Percentiles rank a stretch among this genome's conserved stretches.
phyloP scores from a whole-genome alignment of 2,113 vertebrate genomes.

The Triplophysa rosa region DNA sequence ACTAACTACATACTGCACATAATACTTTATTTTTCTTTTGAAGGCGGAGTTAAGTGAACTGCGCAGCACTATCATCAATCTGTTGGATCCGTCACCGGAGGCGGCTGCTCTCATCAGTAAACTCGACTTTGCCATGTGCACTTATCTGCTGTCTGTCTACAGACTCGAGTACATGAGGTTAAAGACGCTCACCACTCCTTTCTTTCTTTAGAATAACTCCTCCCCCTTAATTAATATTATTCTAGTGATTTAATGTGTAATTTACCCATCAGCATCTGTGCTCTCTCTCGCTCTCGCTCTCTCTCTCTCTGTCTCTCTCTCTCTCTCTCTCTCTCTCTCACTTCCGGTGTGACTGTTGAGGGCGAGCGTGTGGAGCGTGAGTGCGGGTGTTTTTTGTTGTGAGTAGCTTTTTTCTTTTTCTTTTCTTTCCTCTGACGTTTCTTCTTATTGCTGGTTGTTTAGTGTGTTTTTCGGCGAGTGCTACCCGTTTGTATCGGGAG shows the following conservation, averaged over 20 bases:
- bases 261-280: neutral
- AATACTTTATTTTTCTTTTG: neutral
- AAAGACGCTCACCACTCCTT: neutral
- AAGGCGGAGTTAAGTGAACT: conserved; percentile 92
- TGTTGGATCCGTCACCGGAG: conserved; percentile 90
- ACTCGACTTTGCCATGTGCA: conserved; percentile 96
- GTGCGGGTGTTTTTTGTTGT: no score
- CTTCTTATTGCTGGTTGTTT: no score
- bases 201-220: neutral
- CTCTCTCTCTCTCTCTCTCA: neutral
- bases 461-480: no score
- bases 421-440: no score
- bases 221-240: neutral
- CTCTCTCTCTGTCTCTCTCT: neutral
- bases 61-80: conserved; percentile 88
- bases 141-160: conserved; percentile 94
- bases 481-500: no score
- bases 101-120: conserved; percentile 91
- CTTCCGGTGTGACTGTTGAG: no score
- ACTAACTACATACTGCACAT: neutral
- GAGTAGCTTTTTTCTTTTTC: no score
- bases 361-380: no score
- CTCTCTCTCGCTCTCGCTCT: neutral
- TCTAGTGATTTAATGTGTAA: neutral
- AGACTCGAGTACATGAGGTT: conserved; percentile 96